Evolutionary conservation across 2,797 vertebrate species (phyloP).

Genomic region (Eospalax fontanierii): DNA sequence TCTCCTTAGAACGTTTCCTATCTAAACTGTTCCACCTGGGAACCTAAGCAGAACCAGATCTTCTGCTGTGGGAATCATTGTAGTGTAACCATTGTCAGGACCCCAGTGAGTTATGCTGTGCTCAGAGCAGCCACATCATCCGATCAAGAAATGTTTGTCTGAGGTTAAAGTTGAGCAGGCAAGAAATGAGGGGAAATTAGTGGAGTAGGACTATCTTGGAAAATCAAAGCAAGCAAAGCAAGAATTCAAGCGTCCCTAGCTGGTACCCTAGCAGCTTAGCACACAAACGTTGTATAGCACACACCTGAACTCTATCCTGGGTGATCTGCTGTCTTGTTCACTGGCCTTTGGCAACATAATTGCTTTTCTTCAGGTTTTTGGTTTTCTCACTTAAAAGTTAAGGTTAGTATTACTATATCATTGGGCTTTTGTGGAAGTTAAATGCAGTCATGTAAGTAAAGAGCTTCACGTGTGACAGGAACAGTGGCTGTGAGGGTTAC

Average conservation of each 20-base stretch:
- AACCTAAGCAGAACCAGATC: not conserved
- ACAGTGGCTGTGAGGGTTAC: not conserved
- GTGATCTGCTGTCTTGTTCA: not conserved
- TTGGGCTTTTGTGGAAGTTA: not conserved
- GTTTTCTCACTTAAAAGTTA: not conserved
- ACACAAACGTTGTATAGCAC: not conserved
- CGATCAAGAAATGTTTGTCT: not conserved
- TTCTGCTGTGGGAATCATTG: not conserved
- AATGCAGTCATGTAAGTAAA: not conserved
- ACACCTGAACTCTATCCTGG: fast-evolving
- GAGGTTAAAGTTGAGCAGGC: not conserved
- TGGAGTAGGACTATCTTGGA: not conserved
- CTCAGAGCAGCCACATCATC: not conserved
- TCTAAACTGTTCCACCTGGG: not conserved
- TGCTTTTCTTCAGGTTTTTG: not conserved
- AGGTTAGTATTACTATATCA: not conserved
- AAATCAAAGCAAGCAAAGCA: not conserved
- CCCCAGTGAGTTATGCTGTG: not conserved
- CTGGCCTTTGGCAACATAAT: not conserved
- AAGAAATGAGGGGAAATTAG: not conserved
- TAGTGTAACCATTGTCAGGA: not conserved
- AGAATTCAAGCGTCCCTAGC: too few relatives aligned
- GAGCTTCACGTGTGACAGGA: not conserved
- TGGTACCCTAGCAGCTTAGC: too few relatives aligned
- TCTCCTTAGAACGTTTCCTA: not conserved